phyloP scores from a whole-genome alignment of 2,113 vertebrate species.

The Cyprinodon variegatus region DNA sequence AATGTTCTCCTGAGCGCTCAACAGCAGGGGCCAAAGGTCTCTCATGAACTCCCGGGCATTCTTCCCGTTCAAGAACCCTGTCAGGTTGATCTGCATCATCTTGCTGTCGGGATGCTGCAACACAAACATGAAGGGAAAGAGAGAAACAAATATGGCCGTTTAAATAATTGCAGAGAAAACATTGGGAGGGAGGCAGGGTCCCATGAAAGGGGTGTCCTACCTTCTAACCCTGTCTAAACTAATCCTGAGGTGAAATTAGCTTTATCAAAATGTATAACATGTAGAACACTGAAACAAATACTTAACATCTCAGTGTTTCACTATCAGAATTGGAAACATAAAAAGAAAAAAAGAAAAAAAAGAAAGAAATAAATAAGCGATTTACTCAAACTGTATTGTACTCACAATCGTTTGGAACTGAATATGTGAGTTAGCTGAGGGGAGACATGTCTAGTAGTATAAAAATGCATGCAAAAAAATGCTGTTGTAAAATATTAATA shows the following conservation, averaged over 20 bases:
- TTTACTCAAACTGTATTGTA: constrained; percentile 31
- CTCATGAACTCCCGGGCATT: constrained; percentile 99
- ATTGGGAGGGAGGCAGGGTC: constrained; percentile 46
- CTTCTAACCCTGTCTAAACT: constrained; percentile 60
- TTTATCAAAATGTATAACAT: constrained; percentile 45
- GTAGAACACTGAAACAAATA: constrained; percentile 34
- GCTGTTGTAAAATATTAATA: constrained; percentile 21
- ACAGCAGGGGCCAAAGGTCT: constrained; percentile 96
- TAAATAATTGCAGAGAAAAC: constrained; percentile 53
- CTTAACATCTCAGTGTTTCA: constrained; percentile 40
- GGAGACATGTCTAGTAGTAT: constrained; percentile 50
- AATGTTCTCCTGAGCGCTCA: constrained; percentile 99
- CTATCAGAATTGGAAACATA: constrained; percentile 33
- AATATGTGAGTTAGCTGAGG: constrained; percentile 61
- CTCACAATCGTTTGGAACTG: constrained; percentile 61
- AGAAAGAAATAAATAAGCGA: constrained; percentile 7
- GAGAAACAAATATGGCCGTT: constrained; percentile 69
- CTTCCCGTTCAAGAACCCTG: constrained; percentile 99
- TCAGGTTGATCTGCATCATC: constrained; percentile 99
- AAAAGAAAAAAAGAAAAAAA: background rate
- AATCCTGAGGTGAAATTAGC: constrained; percentile 42
- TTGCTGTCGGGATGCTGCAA: constrained; percentile 99
- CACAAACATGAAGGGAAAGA: constrained; percentile 86
- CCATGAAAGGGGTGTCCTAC: constrained; percentile 58
- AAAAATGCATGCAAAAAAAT: constrained; percentile 69